Base-by-base conservation (phyloP, 2,113 vertebrate species). In the Octodon degus region DNA sequence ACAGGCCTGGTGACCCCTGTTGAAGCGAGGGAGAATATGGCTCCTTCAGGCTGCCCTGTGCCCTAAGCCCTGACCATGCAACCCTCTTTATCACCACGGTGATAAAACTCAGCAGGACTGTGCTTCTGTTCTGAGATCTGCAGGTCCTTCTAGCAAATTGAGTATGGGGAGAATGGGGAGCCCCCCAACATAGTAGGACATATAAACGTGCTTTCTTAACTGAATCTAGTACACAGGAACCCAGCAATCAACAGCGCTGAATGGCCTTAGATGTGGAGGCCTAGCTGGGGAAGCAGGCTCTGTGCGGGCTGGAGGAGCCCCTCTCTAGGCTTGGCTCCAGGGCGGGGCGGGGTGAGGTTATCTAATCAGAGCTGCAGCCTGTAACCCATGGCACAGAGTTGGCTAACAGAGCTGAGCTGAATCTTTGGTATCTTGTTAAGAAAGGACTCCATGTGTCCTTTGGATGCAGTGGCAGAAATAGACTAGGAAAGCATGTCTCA, bases 321-420 rank as follows among this genome's bases (percentile, higher is more conserved):
- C 40, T 0, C 62, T n/a, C 37, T 74, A 32, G 76, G 1, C 1
- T 0, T 2, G 55, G 32, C 3, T 68, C 55, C 14, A 0, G 17
- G 5, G 24, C 50, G 7, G 20, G n/a, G 60, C 24, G 84, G 37
- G 20, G 40, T 1, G 60, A n/a, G 84, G 1, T 25, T 19, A 27
- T 16, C 72, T 22, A 47, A 53, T 4, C 2, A 37, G 37, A 2
- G 5, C 2, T 80, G 24, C 34, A 50, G 10, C 7, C 32, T 20
- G 16, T 25, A 27, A n/a, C 22, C 34, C 7, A 3, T 2, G 30
- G 63, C 47, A 68, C 34, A 2, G 1, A 25, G 67, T 3, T 58
- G 63, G 17, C 50, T 5, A 50, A n/a, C 2, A n/a, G 65, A 70
- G 60, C 34, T 16, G 25, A 10, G 60, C 22, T 2, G 40, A 70